Percentiles rank a stretch among this genome's conserved stretches.
phyloP scores from a whole-genome alignment of 2,113 vertebrate genomes.

The Toxotes chatareus region DNA sequence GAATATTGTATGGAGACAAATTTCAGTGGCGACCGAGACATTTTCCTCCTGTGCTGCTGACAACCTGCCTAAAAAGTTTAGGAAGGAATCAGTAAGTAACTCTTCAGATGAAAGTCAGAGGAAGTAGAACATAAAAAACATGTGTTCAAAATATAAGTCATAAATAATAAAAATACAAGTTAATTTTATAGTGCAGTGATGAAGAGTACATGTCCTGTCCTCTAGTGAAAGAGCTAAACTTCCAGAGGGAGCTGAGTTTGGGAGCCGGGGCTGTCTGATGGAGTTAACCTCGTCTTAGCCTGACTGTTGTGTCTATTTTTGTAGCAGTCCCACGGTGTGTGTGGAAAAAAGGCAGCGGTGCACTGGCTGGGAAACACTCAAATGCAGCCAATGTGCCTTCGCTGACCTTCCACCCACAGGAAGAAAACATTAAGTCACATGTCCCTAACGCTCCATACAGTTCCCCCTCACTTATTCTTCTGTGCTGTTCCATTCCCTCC shows the following conservation, averaged over 20 bases:
- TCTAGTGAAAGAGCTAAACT: conserved; percentile 1
- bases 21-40: conserved; percentile 5
- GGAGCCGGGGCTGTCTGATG: conserved; percentile 36
- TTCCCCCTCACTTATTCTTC: conserved; percentile 8
- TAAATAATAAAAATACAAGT: conserved; percentile 14
- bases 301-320: conserved; percentile 55
- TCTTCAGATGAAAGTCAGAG: neutral
- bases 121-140: neutral
- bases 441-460: neutral
- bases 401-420: conserved; percentile 37
- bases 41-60: neutral
- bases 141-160: neutral
- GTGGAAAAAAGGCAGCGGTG: neutral
- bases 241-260: conserved; percentile 8
- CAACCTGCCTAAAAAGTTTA: neutral
- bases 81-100: neutral
- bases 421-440: conserved; percentile 48
- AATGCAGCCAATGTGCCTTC: conserved; percentile 6
- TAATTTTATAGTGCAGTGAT: neutral
- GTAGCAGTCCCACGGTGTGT: conserved; percentile 24
- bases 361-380: conserved; percentile 3
- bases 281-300: conserved; percentile 58
- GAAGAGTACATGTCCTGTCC: neutral
- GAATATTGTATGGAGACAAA: neutral
- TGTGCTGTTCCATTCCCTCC: conserved; percentile 20